Conservation (phyloP, 2,888 invertebrate species). For the Microctonus brassicae region DNA sequence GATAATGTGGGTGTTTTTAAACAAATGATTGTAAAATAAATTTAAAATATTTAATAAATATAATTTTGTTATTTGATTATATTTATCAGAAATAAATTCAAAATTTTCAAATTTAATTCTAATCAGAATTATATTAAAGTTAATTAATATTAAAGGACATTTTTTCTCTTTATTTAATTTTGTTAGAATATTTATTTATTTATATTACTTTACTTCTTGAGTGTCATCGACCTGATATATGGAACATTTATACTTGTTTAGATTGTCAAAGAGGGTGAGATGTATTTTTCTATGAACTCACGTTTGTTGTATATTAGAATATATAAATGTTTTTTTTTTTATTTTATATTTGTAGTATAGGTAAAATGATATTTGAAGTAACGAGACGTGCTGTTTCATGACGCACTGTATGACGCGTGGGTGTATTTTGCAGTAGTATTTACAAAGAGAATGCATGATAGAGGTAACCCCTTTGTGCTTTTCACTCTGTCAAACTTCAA, state of each 20-base stretch:
- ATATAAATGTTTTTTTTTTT: neutral
- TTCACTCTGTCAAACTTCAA: conserved; percentile 33
- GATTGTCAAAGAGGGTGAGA: conserved; percentile 30
- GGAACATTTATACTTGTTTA: conserved; percentile 29
- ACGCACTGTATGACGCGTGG: conserved; percentile 4
- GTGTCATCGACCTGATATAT: conserved; percentile 43
- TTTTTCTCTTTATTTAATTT: too few species aligned
- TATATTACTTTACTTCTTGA: too few species aligned
- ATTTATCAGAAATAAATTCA: too few species aligned
- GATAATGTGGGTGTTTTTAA: too few species aligned
- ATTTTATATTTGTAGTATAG: neutral
- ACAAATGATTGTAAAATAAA: too few species aligned
- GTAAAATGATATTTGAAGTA: neutral
- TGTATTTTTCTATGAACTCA: conserved; percentile 3
- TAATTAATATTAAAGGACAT: too few species aligned
- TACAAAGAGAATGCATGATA: conserved; percentile 47
- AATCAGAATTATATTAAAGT: too few species aligned
- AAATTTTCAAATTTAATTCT: too few species aligned
- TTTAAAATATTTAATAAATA: too few species aligned
- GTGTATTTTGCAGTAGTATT: conserved; percentile 31
- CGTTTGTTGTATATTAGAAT: neutral
- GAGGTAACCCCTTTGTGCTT: conserved; percentile 24
- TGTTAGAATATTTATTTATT: too few species aligned
- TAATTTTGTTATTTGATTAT: too few species aligned
- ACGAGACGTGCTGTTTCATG: neutral